Evolutionary conservation across 2,888 invertebrate genomes (phyloP).

Genomic region (Lasius platythorax): DNA sequence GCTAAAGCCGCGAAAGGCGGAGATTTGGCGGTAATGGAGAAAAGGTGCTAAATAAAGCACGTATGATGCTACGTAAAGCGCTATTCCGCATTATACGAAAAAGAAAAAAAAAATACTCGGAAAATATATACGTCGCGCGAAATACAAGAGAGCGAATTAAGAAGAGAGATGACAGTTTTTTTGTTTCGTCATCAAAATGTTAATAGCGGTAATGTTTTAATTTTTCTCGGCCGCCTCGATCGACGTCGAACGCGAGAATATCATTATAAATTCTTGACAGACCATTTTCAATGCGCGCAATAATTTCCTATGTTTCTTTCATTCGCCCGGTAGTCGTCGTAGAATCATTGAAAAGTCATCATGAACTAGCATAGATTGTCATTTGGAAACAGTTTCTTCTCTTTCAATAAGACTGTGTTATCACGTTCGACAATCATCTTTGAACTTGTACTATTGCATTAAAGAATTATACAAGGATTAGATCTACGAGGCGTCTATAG

Average conservation of each 20-base stretch:
- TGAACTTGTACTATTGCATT: neutral
- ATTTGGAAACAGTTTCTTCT: neutral
- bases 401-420: neutral
- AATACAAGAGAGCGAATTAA: neutral
- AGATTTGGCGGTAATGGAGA: conserved; percentile 26
- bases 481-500: neutral
- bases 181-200: neutral
- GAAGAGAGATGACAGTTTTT: neutral
- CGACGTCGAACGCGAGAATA: neutral
- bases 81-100: neutral
- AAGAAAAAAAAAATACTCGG: no score
- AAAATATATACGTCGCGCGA: neutral
- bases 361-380: neutral
- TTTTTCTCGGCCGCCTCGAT: neutral
- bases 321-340: neutral
- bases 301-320: neutral
- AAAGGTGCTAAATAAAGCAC: neutral
- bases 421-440: neutral
- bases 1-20: conserved; percentile 6
- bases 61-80: neutral
- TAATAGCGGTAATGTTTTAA: neutral
- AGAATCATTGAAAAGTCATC: neutral
- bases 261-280: neutral
- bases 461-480: neutral
- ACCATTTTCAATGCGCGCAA: neutral